Evolutionary conservation across 1,140 invertebrate genomes (phyloP).

Genomic region (Sycophaga agraensis): DNA sequence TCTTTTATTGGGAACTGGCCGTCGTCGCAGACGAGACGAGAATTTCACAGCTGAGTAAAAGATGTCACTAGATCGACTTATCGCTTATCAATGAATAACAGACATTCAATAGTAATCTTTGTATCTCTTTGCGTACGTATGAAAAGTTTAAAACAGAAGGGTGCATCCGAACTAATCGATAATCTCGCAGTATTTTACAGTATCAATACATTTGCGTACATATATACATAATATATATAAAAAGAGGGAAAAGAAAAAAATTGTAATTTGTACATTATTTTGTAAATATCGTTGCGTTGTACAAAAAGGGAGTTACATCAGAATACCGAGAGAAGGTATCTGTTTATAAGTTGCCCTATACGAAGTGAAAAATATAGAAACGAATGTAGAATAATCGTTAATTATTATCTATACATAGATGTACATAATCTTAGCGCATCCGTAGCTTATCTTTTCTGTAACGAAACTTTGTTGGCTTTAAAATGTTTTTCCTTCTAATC

Average conservation of each 20-base stretch:
- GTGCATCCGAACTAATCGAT: conserved; percentile 37
- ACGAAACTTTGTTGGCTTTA: conserved; percentile 1
- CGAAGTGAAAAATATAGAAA: conserved; percentile 36
- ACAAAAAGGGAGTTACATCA: conserved; percentile 39
- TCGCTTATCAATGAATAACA: conserved; percentile 47
- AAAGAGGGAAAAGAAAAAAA: conserved; percentile 25
- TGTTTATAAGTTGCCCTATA: conserved; percentile 36
- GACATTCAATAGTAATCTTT: conserved; percentile 32
- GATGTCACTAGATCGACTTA: conserved; percentile 44
- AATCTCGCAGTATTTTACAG: conserved; percentile 36
- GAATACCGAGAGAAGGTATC: conserved; percentile 22
- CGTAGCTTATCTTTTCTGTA: conserved; percentile 41
- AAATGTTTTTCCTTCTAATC: not conserved
- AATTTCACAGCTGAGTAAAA: conserved; percentile 24
- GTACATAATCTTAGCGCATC: conserved; percentile 48
- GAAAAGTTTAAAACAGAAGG: no score
- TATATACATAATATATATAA: conserved; percentile 23
- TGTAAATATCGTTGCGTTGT: conserved; percentile 55
- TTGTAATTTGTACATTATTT: conserved; percentile 44
- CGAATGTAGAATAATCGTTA: conserved; percentile 44
- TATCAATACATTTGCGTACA: conserved; percentile 12
- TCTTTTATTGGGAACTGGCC: conserved; percentile 36
- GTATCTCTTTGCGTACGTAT: no score
- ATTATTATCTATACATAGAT: conserved; percentile 47
- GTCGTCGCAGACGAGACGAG: conserved; percentile 15